These are phyloP conservation scores for Platichthys flesus DNA, from an alignment of 2,113 vertebrate genomes.

Conservation along the genomic window DNA sequence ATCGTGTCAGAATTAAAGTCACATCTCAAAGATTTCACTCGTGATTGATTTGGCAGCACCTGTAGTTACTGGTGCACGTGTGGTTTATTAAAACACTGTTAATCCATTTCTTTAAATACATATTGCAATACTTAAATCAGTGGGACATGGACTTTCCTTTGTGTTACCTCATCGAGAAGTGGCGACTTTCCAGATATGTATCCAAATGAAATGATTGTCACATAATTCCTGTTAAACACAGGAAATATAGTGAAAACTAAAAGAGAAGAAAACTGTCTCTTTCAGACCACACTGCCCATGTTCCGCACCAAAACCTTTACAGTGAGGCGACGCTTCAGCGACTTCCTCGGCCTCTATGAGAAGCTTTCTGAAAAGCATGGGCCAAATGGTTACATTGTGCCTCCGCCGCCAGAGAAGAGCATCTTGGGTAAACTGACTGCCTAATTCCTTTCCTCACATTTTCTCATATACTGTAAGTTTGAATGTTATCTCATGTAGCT, in stretches of 20 bases:
- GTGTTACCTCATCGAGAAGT: not conserved
- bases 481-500: not conserved
- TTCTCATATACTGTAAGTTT: too few species aligned
- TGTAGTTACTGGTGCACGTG: too few species aligned
- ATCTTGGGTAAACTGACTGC: constrained; percentile 86
- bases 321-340: constrained; percentile 96
- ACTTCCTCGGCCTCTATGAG: constrained; percentile 97
- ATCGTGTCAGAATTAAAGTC: not conserved
- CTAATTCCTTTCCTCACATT: not conserved
- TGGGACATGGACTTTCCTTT: not conserved
- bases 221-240: too few species aligned
- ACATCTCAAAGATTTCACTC: not conserved
- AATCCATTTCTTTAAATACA: too few species aligned
- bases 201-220: not conserved
- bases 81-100: too few species aligned
- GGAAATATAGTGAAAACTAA: too few species aligned
- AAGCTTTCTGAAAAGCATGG: constrained; percentile 94
- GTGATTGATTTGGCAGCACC: too few species aligned
- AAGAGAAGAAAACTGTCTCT: not conserved
- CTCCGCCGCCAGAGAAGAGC: constrained; percentile 96
- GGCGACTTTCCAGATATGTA: not conserved
- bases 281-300: constrained; percentile 91
- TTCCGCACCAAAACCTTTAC: constrained; percentile 92
- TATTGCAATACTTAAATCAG: too few species aligned
- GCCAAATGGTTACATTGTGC: constrained; percentile 93